These are phyloP conservation scores for Drosophila ochracea DNA, from an alignment of 2,888 invertebrate genomes.

Conservation along the genomic window DNA sequence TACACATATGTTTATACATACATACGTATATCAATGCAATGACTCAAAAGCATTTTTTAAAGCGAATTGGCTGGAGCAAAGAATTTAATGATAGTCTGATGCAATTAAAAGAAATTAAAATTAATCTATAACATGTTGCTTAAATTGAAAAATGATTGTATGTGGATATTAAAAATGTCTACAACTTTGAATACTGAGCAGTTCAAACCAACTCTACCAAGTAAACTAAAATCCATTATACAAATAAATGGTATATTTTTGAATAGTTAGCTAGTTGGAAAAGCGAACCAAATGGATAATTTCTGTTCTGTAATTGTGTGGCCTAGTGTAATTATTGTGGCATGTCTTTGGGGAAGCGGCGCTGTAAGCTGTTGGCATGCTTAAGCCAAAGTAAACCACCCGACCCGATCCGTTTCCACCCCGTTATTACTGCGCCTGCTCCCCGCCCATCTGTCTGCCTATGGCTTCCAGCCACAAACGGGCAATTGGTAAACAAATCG, in stretches of 20 bases:
- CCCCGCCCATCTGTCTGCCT: constrained; percentile 35
- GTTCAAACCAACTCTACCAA: not conserved
- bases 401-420: constrained; percentile 5
- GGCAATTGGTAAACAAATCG: constrained; percentile 60
- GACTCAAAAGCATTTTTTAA: not conserved
- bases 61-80: not conserved
- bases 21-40: not conserved
- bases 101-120: not conserved
- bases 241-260: not conserved
- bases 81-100: not conserved
- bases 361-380: constrained; percentile 31
- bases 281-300: not conserved
- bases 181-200: not conserved
- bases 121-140: not conserved
- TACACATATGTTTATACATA: not conserved
- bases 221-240: not conserved
- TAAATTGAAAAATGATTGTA: not conserved
- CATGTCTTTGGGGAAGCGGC: constrained; percentile 29
- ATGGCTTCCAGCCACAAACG: constrained; percentile 69
- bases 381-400: constrained; percentile 11
- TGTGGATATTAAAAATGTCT: not conserved
- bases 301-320: constrained; percentile 27
- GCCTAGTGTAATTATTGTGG: constrained; percentile 46
- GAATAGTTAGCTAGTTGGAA: not conserved
- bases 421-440: constrained; percentile 32